Evolutionary conservation across 2,888 invertebrate species (phyloP).

Genomic region (Drosophila mercatorum): DNA sequence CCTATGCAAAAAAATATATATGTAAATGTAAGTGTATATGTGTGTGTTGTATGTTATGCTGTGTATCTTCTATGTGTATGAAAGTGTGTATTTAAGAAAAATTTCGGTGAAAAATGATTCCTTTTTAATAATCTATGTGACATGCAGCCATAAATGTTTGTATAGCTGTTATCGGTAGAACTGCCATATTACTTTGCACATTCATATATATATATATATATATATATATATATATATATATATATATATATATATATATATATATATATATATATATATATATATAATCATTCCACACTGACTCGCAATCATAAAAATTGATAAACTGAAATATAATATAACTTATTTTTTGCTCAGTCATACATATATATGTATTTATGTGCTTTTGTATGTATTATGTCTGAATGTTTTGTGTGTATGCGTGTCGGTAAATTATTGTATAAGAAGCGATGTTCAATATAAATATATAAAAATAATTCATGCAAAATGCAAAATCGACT

Average conservation of each 20-base stretch:
- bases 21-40: slow-evolving; percentile 13
- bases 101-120: neutral
- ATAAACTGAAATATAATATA: neutral
- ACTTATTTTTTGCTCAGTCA: slow-evolving; percentile 1
- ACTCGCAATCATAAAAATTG: neutral
- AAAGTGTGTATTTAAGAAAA: slow-evolving; percentile 5
- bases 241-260: slow-evolving; percentile 1
- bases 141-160: slow-evolving; percentile 5
- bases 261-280: slow-evolving; percentile 1
- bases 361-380: neutral
- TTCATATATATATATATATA: neutral
- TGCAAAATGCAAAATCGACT: slow-evolving; percentile 54
- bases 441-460: slow-evolving; percentile 47
- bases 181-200: slow-evolving; percentile 6
- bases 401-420: slow-evolving; percentile 22
- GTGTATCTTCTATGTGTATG: slow-evolving; percentile 1
- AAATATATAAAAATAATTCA: slow-evolving; percentile 43
- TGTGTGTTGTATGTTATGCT: neutral
- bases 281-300: neutral
- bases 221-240: neutral
- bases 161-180: slow-evolving; percentile 4
- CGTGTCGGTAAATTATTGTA: slow-evolving; percentile 51
- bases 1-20: slow-evolving; percentile 22
- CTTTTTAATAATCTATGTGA: neutral
- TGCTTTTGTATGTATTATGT: neutral